Evolutionary conservation across 1,140 invertebrate genomes (phyloP).

Genomic region (Leguminivora glycinivorella): DNA sequence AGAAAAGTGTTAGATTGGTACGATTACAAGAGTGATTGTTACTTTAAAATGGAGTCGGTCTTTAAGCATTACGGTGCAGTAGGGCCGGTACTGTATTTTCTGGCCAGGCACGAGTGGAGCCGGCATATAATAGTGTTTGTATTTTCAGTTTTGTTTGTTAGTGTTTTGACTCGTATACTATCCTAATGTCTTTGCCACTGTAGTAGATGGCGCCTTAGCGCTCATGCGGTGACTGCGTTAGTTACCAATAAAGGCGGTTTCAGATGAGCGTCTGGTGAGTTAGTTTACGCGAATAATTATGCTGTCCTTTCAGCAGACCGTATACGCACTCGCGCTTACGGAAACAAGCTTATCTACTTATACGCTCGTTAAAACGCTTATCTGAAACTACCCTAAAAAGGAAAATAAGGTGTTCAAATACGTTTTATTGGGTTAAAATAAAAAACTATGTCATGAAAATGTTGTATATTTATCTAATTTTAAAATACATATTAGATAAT

Average conservation of each 20-base stretch:
- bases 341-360: no score
- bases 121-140: constrained; percentile 14
- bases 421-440: neutral
- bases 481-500: constrained; percentile 38
- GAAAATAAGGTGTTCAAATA: neutral
- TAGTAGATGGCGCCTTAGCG: no score
- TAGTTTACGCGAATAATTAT: no score
- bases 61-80: constrained; percentile 48
- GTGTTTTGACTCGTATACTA: constrained; percentile 27
- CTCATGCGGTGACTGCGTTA: no score
- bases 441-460: constrained; percentile 39
- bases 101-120: constrained; percentile 1
- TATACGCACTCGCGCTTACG: no score
- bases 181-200: no score
- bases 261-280: no score
- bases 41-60: constrained; percentile 43
- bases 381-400: no score
- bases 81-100: constrained; percentile 1
- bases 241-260: neutral
- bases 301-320: no score
- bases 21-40: constrained; percentile 53
- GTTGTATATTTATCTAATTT: constrained; percentile 46
- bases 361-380: no score
- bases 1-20: constrained; percentile 62
- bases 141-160: constrained; percentile 28